Conservation (phyloP, 2,888 invertebrate genomes). For the Eilema sororculum region DNA sequence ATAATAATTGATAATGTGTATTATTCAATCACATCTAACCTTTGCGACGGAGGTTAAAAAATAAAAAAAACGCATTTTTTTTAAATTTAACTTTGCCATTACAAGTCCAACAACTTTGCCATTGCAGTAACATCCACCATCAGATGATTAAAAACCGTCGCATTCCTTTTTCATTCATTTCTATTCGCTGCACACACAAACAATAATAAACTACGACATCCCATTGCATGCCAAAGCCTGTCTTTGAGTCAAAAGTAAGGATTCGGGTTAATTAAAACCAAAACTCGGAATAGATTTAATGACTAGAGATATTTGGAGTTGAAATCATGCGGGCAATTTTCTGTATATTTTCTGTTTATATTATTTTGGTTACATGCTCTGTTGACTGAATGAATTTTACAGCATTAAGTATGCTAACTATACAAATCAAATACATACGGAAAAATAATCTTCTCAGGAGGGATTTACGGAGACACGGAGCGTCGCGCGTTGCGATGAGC, state of each 20-base stretch:
- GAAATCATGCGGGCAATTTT: conserved; percentile 14
- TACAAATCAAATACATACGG: too few species aligned
- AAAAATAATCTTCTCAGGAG: too few species aligned
- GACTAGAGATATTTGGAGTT: background rate
- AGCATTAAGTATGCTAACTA: background rate
- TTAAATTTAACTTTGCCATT: too few species aligned
- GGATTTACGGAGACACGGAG: too few species aligned
- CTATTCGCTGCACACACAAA: background rate
- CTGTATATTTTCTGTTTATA: background rate
- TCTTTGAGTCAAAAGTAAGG: conserved; percentile 16
- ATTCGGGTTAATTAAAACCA: conserved; percentile 22
- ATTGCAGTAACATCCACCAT: background rate
- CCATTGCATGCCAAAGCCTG: background rate
- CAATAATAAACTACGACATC: conserved; percentile 7
- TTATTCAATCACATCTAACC: too few species aligned
- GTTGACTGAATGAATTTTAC: too few species aligned
- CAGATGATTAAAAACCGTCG: background rate
- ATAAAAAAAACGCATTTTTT: too few species aligned
- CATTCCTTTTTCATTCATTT: background rate
- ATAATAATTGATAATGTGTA: too few species aligned
- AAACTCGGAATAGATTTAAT: conserved; percentile 13
- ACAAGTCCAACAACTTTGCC: background rate
- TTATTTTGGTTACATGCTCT: background rate
- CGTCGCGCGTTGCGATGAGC: too few species aligned
- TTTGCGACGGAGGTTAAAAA: too few species aligned